Evolutionary conservation across 35 echinoderm and acorn worm genomes (phyloP).

Genomic region (Holothuria glaberrima): DNA sequence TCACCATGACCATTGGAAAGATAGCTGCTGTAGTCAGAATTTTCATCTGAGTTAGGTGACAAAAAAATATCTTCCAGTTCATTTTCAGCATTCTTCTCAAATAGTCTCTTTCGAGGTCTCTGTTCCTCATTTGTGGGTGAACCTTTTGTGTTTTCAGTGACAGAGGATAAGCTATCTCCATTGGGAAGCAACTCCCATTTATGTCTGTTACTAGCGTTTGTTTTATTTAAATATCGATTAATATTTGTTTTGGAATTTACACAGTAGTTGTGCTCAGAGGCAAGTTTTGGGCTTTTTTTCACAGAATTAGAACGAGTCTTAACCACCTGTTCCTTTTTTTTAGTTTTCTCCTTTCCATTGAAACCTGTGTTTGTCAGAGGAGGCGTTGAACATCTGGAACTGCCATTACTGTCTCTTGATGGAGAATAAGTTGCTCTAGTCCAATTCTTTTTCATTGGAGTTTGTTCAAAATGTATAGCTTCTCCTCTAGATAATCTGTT

Average conservation of each 20-base stretch:
- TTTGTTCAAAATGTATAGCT: slow-evolving; percentile 52
- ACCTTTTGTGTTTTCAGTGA: background rate
- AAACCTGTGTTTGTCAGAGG: background rate
- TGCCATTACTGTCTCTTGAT: slow-evolving; percentile 25
- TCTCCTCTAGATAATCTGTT: slow-evolving; percentile 50
- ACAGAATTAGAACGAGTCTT: background rate
- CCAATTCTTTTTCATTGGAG: background rate
- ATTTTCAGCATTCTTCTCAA: background rate
- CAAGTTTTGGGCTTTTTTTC: slow-evolving; percentile 25
- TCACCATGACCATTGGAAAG: background rate
- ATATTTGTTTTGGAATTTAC: background rate
- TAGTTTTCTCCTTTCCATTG: slow-evolving; percentile 19
- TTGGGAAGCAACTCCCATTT: slow-evolving; percentile 30
- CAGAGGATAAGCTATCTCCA: background rate
- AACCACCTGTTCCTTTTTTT: background rate
- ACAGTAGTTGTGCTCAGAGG: background rate
- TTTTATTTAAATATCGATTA: background rate
- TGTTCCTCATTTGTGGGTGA: background rate
- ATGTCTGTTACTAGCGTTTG: background rate
- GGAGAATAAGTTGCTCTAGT: slow-evolving; percentile 20
- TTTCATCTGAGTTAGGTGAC: slow-evolving; percentile 21
- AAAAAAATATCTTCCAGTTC: slow-evolving; percentile 31
- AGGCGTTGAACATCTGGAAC: slow-evolving; percentile 43
- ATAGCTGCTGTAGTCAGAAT: background rate
- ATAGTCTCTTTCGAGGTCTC: background rate